Evolutionary conservation across 2,113 vertebrate species (phyloP), one percentile per base, ranked within the genome.

Genomic region (Pteropus alecto): DNA sequence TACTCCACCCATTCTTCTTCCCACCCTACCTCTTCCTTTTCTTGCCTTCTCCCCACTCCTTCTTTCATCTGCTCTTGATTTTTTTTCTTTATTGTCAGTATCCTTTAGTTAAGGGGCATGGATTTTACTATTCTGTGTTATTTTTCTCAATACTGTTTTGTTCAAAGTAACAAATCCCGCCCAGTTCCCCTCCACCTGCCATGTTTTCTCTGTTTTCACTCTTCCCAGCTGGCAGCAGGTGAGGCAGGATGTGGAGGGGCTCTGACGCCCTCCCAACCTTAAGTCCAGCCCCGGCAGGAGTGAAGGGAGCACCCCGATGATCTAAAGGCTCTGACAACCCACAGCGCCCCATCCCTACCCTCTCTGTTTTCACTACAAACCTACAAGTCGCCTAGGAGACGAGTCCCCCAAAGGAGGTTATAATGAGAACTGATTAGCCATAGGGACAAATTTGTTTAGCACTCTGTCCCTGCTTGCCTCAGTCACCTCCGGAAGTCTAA

Each of bases 21-120:
- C 19, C 15, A 22, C 28, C 28, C 38, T 13, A 33, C 14, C 9
- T 56, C n/a, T 67, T 67, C 10, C 48, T 35, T 33, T 56, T 63
- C 43, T 63, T 19, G 46, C 41, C 35, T 88, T 38, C 9, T 48
- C 12, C 7, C 22, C 14, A 24, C 14, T 21, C 33, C 38, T 82
- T 93, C n/a, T 82, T 93, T 43, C 54, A 28, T 89, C n/a, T 54
- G 41, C 41, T 70, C 22, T 68, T 65, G 60, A 15, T 28, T 70
- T 63, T 73, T 67, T 89, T 63, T n/a, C 8, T 16, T 16, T 11
- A 41, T 4, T n/a, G 18, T 56, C 43, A 21, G 19, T 28, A 5
- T 63, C 38, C 10, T 26, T 70, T 68, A 18, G 7, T 54, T 74
- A 78, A 87, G 54, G 43, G 61, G 3, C 28, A 67, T 58, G 3